Percentiles rank a stretch among this genome's conserved stretches.
Evolutionary conservation across 2,797 vertebrate genomes (phyloP).

Genomic region (Rhinella marina): DNA sequence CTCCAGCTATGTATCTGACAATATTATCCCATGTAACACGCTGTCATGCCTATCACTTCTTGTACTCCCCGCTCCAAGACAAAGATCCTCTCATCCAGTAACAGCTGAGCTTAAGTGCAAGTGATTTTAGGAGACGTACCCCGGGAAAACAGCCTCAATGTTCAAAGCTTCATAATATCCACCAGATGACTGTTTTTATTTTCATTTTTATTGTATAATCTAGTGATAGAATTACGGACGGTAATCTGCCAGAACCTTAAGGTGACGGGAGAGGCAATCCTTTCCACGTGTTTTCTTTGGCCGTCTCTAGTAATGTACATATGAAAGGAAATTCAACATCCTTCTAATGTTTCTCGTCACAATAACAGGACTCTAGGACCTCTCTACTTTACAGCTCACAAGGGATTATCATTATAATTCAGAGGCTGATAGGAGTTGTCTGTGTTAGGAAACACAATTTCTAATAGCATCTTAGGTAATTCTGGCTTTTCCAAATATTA

Average conservation of each 20-base stretch:
- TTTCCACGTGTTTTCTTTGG: constrained; percentile 63
- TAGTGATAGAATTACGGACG: constrained; percentile 53
- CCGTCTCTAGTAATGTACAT: constrained; percentile 13
- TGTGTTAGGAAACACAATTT: neutral
- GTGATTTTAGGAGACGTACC: constrained; percentile 35
- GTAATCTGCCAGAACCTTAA: constrained; percentile 51
- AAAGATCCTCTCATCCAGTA: constrained; percentile 41
- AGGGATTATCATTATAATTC: neutral
- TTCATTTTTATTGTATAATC: neutral
- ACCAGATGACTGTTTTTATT: constrained; percentile 37
- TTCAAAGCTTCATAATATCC: constrained; percentile 11
- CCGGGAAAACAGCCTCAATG: neutral
- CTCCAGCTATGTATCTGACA: constrained; percentile 38
- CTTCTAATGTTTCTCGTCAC: neutral
- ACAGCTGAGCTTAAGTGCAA: constrained; percentile 40
- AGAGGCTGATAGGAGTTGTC: neutral
- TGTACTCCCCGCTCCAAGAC: constrained; percentile 34
- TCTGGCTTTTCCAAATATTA: neutral
- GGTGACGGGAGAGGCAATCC: constrained; percentile 29
- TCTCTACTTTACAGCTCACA: neutral
- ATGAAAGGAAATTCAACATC: constrained; percentile 13
- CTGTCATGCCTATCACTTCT: constrained; percentile 41
- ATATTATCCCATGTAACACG: constrained; percentile 48
- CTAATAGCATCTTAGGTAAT: neutral
- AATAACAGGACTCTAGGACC: neutral